phyloP scores from a whole-genome alignment of 2,113 vertebrate genomes.

The Albula glossodonta region DNA sequence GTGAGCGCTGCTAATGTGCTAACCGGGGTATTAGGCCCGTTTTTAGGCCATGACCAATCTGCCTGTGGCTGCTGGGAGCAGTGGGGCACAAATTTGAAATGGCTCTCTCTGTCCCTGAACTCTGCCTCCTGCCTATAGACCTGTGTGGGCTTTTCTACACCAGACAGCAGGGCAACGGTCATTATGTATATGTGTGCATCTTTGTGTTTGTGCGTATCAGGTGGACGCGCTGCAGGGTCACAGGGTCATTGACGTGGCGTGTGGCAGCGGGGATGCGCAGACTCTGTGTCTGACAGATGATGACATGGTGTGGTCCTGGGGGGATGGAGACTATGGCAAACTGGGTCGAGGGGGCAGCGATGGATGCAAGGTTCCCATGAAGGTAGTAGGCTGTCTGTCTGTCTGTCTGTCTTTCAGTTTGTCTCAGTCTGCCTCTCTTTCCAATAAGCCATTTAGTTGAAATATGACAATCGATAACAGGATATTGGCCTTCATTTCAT shows the following conservation, averaged over 20 bases:
- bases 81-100: not conserved
- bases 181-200: not conserved
- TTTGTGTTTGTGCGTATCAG: conserved; percentile 58
- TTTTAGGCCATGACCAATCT: not conserved
- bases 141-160: not conserved
- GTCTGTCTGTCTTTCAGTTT: not conserved
- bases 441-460: too few species aligned
- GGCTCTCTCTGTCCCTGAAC: not conserved
- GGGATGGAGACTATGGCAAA: conserved; percentile 96
- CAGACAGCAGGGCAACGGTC: not conserved
- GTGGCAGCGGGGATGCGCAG: conserved; percentile 95
- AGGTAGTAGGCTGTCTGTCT: conserved; percentile 68
- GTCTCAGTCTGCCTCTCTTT: not conserved
- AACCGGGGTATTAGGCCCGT: not conserved
- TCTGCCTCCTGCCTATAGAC: not conserved
- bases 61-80: not conserved
- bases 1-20: not conserved
- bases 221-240: conserved; percentile 97
- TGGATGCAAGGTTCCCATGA: conserved; percentile 97
- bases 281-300: conserved; percentile 94
- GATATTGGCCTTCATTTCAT: too few species aligned
- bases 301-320: conserved; percentile 98
- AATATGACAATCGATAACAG: too few species aligned
- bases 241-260: conserved; percentile 92
- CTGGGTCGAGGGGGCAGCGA: conserved; percentile 95